Conservation (phyloP, 2,888 invertebrate genomes). For the Chrysopilus asiliformis region DNA sequence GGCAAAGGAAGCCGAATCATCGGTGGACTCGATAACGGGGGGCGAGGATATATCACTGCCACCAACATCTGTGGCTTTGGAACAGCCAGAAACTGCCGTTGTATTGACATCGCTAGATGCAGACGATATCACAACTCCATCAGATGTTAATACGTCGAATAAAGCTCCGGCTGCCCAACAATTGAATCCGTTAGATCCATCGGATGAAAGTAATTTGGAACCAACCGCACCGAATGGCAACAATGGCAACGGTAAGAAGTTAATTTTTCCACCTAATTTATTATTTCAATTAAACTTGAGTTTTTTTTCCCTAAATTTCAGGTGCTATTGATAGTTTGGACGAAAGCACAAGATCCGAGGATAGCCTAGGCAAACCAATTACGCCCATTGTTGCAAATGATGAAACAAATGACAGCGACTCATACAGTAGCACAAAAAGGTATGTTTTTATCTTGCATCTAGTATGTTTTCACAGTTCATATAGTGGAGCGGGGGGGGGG, state of each 20-base stretch:
- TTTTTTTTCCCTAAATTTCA: constrained; percentile 5
- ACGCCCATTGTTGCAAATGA: constrained; percentile 35
- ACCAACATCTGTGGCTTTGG: too few species aligned
- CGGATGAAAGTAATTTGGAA: constrained; percentile 71
- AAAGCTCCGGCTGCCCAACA: constrained; percentile 38
- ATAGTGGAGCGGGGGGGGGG: neutral
- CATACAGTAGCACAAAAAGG: constrained; percentile 21
- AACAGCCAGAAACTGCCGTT: too few species aligned
- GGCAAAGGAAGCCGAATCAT: too few species aligned
- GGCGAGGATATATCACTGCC: constrained; percentile 8
- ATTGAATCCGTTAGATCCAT: constrained; percentile 28
- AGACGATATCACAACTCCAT: constrained; percentile 30
- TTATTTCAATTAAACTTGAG: neutral
- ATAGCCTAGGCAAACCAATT: constrained; percentile 54
- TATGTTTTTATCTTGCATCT: constrained; percentile 4
- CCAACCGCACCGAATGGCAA: constrained; percentile 36
- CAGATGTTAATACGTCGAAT: constrained; percentile 34
- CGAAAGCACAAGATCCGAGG: constrained; percentile 60
- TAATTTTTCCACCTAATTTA: neutral
- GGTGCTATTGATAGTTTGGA: constrained; percentile 39
- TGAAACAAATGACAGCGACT: constrained; percentile 23
- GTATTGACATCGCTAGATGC: too few species aligned
- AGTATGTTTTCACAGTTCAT: neutral
- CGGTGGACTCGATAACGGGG: too few species aligned
- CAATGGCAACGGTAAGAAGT: constrained; percentile 19